Base-by-base conservation (phyloP, 2,888 invertebrate genomes). In the Aphidoletes aphidimyza region DNA sequence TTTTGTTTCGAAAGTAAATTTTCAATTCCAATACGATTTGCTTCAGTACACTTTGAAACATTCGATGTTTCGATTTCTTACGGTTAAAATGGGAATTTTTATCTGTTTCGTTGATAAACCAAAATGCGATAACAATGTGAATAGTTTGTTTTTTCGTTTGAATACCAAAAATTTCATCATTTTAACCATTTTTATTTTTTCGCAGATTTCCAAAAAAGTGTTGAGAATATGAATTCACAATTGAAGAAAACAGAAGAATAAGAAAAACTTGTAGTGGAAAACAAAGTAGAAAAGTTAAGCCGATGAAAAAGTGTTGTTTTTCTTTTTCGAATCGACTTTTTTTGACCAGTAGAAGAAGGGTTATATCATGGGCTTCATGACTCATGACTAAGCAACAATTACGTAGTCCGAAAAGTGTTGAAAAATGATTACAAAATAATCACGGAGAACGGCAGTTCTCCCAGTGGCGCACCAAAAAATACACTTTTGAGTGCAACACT, bases 291-390 rank as follows among this genome's bases (percentile, higher is more conserved):
- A 69, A 30, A 69, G 69, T 69, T 69, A 30, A 69, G 69, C 69
- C 69, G 69, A 69, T 69, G 30, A 69, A 69, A n/a, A 69, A 69
- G 69, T 69, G 69, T 26, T 26, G 26, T n/a, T n/a, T n/a, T n/a
- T n/a, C n/a, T n/a, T n/a, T n/a, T n/a, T 17, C 19, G 17, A 14
- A 47, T 22, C 54, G 17, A 47, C n/a, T 22, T n/a, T n/a, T n/a
- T 42, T 42, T 14, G 69, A 17, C 69, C 69, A 69, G 14, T 14
- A 14, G 30, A 30, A 69, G 3, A 30, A 69, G 30, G n/a, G n/a
- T n/a, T n/a, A n/a, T n/a, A n/a, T n/a, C n/a, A n/a, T n/a, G n/a
- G n/a, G n/a, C n/a, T n/a, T n/a, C 6, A 42, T 42, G 30, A 1
- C 14, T 9, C 11, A 54, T 54, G 69, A 26, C 14, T 30, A 11